Percentiles rank a stretch among this genome's conserved stretches.
phyloP scores from a whole-genome alignment of 2,888 invertebrate species.

The Brachypterus glaber region DNA sequence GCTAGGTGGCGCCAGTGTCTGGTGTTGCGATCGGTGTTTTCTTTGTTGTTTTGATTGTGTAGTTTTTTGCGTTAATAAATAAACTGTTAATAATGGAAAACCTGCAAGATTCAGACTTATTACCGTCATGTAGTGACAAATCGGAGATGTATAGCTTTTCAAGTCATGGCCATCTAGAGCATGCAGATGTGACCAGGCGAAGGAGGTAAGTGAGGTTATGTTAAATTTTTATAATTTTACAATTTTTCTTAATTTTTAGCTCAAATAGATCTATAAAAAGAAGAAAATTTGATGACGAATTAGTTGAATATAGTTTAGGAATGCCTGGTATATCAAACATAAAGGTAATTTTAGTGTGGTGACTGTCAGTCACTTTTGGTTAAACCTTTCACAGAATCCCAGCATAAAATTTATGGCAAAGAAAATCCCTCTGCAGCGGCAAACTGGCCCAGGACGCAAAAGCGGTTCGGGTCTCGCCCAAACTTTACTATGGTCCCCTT shows the following conservation, averaged over 20 bases:
- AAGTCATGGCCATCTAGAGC: conserved; percentile 28
- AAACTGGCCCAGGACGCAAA: not conserved
- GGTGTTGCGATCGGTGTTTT: not conserved
- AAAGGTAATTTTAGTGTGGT: conserved; percentile 36
- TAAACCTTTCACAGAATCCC: not conserved
- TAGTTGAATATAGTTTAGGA: conserved; percentile 83
- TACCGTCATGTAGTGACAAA: conserved; percentile 24
- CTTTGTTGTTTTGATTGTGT: no score
- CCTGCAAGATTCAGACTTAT: conserved; percentile 29
- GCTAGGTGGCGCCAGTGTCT: no score
- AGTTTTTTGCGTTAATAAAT: not conserved
- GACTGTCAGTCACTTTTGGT: not conserved
- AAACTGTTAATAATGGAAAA: conserved; percentile 21
- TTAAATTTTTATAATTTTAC: conserved; percentile 4
- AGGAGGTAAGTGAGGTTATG: conserved; percentile 30
- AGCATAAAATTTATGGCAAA: not conserved
- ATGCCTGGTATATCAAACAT: conserved; percentile 45
- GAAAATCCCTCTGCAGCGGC: not conserved
- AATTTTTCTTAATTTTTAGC: conserved; percentile 49
- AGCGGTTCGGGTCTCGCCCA: no score
- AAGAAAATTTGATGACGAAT: conserved; percentile 92
- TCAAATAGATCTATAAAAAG: conserved; percentile 92
- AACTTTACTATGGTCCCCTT: no score
- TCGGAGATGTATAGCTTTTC: conserved; percentile 22
- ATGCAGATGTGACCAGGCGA: conserved; percentile 34